phyloP scores from a whole-genome alignment of 2,888 invertebrate genomes.

The Trachelus iudaicus region DNA sequence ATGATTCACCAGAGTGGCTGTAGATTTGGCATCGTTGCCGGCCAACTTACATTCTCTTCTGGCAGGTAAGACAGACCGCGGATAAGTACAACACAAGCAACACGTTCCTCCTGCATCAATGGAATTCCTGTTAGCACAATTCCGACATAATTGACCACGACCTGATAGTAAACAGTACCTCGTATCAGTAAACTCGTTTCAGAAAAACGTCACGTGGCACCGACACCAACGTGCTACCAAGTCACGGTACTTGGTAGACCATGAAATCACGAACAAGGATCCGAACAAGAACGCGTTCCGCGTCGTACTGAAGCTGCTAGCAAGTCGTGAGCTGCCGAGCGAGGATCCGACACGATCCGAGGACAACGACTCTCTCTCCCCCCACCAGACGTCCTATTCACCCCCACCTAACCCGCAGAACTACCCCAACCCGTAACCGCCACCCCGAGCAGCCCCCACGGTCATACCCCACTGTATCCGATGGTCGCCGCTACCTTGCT shows the following conservation, averaged over 20 bases:
- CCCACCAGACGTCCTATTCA: background rate
- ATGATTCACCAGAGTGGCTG: conserved; percentile 22
- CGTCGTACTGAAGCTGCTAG: conserved; percentile 47
- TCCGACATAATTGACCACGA: background rate
- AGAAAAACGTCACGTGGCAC: conserved; percentile 1
- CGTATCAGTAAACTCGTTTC: background rate
- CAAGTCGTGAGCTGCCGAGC: conserved; percentile 35
- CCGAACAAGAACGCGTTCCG: conserved; percentile 45
- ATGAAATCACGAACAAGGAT: background rate
- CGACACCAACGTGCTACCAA: conserved; percentile 28
- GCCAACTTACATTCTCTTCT: conserved; percentile 42
- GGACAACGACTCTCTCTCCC: conserved; percentile 56
- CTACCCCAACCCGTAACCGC: background rate
- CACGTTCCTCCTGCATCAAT: background rate
- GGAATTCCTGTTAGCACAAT: background rate
- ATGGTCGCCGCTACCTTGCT: background rate
- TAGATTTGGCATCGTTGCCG: conserved; percentile 46
- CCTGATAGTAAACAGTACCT: background rate
- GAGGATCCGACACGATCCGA: conserved; percentile 39
- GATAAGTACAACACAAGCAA: conserved; percentile 13
- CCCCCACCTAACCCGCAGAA: background rate
- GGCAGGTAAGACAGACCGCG: conserved; percentile 8
- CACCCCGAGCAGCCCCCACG: background rate
- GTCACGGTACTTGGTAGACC: background rate
- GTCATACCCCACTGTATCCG: background rate